phyloP scores from a whole-genome alignment of 2,888 invertebrate species.

The Yponomeuta malinellus region DNA sequence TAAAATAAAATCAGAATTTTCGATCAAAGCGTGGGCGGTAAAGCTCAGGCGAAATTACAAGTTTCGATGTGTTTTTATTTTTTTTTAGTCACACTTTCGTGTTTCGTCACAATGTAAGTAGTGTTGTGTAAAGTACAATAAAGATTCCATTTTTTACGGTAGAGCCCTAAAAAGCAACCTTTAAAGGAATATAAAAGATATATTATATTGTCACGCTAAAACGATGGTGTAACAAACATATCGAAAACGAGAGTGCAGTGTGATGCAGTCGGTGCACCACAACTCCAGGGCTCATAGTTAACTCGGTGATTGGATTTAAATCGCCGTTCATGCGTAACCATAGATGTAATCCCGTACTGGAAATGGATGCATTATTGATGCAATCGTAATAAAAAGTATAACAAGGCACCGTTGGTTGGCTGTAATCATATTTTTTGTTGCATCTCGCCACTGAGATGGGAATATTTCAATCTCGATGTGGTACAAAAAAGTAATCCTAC shows the following conservation, averaged over 20 bases:
- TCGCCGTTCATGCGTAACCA: slow-evolving; percentile 17
- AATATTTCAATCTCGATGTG: neutral
- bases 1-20: neutral
- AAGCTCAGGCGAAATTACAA: slow-evolving; percentile 9
- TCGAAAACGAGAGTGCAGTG: slow-evolving; percentile 7
- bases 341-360: slow-evolving; percentile 16
- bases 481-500: neutral
- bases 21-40: neutral
- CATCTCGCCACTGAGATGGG: neutral
- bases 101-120: neutral
- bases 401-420: neutral
- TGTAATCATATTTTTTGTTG: neutral
- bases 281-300: neutral
- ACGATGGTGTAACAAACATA: slow-evolving; percentile 4
- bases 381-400: slow-evolving; percentile 10
- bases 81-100: neutral
- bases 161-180: neutral
- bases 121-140: slow-evolving; percentile 8
- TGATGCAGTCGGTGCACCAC: neutral
- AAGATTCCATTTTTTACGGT: slow-evolving; percentile 2
- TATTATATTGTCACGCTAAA: slow-evolving; percentile 7
- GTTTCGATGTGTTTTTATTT: neutral
- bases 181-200: neutral
- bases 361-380: slow-evolving; percentile 12
- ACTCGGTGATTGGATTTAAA: slow-evolving; percentile 13